Evolutionary conservation across 1,140 invertebrate genomes (phyloP), one percentile per base, ranked within the genome.

Genomic region (Calliphora vicina): DNA sequence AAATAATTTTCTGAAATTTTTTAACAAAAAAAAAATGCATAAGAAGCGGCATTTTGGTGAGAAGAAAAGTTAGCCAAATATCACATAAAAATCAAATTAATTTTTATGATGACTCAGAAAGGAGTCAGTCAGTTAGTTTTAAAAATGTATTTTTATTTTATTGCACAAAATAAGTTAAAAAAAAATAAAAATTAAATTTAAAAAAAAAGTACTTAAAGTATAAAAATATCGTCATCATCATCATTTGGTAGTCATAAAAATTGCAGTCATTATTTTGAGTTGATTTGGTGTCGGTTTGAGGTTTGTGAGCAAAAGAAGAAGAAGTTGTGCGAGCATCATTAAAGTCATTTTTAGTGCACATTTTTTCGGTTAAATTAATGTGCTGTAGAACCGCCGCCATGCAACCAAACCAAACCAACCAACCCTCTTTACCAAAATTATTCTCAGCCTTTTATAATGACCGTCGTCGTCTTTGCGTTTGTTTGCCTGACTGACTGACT

Each of bases 331-430:
- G n/a, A 67, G 61, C 45, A 25, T 67, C 61, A 67, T 67, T 67
- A 67, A 67, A 67, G n/a, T 67, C 61, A 25, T 25, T 67, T 67
- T 67, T 67, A 67, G 23, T 67, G n/a, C 61, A 67, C 61, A 67
- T 67, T 67, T n/a, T 67, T 67, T 67, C n/a, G 61, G 61, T 67
- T 67, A 67, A 67, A 67, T 67, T 67, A 67, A 67, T 67, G 61
- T 67, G 61, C 61, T 67, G 61, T 67, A 67, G 61, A 23, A 67
- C 61, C 61, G 61, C 61, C 61, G 50, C 50, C 50, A 17, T 57
- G 50, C 15, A 67, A 67, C 13, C 13, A 61, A 61, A n/a, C 50
- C 42, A n/a, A 43, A 43, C 42, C 5, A 43, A 43, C 45, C 45
- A 50, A 50, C 45, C 45, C 12, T 50, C 45, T n/a, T 17, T 13